These are phyloP conservation scores for Ferdinandea cuprea DNA, from an alignment of 2,888 invertebrate genomes.

Conservation along the genomic window DNA sequence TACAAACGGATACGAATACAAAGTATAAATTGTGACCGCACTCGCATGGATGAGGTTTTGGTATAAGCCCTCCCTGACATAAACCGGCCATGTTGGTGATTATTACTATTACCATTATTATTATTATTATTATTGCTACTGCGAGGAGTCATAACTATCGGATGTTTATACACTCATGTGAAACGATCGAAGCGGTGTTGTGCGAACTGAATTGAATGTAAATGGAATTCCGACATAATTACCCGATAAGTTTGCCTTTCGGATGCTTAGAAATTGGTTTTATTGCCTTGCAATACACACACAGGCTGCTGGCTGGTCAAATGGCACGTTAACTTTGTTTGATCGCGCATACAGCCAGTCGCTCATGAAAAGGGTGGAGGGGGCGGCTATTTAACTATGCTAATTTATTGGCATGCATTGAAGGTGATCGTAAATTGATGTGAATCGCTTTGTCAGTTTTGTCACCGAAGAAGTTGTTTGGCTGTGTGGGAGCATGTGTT, in stretches of 20 bases:
- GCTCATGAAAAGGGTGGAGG: background rate
- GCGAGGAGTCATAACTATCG: constrained; percentile 62
- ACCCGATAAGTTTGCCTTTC: constrained; percentile 70
- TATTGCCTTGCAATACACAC: constrained; percentile 23
- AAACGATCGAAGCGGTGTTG: constrained; percentile 7
- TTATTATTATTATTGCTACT: constrained; percentile 69
- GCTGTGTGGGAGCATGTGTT: background rate
- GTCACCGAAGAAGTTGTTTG: background rate
- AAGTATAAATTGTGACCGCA: constrained; percentile 54
- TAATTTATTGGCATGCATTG: constrained; percentile 3
- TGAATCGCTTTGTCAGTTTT: background rate
- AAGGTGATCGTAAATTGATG: background rate
- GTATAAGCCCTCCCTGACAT: constrained; percentile 35
- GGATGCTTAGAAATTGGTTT: constrained; percentile 69
- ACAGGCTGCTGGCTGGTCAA: constrained; percentile 47
- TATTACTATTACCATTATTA: too few species aligned
- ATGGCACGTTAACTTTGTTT: constrained; percentile 58
- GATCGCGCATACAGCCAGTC: constrained; percentile 31
- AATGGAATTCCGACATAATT: constrained; percentile 74
- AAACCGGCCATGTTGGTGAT: constrained; percentile 67
- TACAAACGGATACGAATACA: constrained; percentile 19
- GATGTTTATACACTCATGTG: constrained; percentile 47
- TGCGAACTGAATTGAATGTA: constrained; percentile 64
- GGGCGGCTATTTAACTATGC: constrained; percentile 2
- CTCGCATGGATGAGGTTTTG: constrained; percentile 27